Percentiles rank a stretch among this genome's conserved stretches.
Evolutionary conservation across 2,113 vertebrate genomes (phyloP).

Genomic region (Syrmaticus mikado): DNA sequence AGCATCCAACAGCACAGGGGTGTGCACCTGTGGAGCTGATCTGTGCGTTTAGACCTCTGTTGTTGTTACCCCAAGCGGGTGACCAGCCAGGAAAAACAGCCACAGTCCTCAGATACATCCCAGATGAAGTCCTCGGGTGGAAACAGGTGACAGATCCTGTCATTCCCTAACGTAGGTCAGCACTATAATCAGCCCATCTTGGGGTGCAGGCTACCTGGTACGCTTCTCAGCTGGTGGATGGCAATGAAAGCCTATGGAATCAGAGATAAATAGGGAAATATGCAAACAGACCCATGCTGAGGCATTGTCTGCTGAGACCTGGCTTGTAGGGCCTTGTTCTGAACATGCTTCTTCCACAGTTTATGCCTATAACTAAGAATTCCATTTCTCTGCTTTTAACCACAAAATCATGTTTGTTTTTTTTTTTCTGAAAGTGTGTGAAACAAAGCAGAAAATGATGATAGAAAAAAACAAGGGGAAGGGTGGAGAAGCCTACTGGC

Average conservation of each 20-base stretch:
- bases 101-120: neutral
- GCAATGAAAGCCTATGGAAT: neutral
- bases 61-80: neutral
- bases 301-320: neutral
- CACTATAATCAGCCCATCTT: neutral
- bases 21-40: neutral
- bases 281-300: neutral
- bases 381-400: conserved; percentile 42
- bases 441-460: conserved; percentile 63
- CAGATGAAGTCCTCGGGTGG: neutral
- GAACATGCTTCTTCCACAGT: conserved; percentile 21
- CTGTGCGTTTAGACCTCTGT: neutral
- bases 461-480: neutral
- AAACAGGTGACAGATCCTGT: neutral
- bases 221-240: neutral
- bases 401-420: neutral
- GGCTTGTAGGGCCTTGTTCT: neutral
- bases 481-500: neutral
- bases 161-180: neutral
- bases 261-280: neutral
- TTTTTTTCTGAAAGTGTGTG: neutral
- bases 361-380: conserved; percentile 40
- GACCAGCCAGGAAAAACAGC: neutral
- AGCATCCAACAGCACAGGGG: neutral
- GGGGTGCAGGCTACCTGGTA: neutral